These are phyloP conservation scores for Scarus forsteni DNA, from an alignment of 2,797 vertebrate species.

Conservation along the genomic window DNA sequence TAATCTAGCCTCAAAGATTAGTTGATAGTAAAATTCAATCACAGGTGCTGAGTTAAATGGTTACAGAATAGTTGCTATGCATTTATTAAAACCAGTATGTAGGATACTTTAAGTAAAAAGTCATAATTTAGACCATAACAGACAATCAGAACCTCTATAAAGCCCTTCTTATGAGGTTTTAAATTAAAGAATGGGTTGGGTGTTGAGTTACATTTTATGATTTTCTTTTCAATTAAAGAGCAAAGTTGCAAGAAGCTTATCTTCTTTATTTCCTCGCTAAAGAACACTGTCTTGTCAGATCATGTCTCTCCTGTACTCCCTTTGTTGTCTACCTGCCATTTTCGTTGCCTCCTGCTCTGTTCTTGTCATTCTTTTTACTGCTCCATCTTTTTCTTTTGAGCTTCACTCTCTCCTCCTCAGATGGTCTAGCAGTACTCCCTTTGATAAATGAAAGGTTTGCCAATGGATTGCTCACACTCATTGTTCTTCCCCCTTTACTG, in stretches of 20 bases:
- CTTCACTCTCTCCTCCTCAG: slow-evolving; percentile 40
- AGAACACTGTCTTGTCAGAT: slow-evolving; percentile 65
- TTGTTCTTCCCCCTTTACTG: slow-evolving; percentile 76
- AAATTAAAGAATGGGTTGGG: no score
- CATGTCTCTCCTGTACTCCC: slow-evolving; percentile 73
- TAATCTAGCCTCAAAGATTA: no score
- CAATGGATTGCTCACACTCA: slow-evolving; percentile 71
- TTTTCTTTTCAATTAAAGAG: slow-evolving; percentile 80
- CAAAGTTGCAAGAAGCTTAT: slow-evolving; percentile 73
- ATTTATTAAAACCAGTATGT: no score
- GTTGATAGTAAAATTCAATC: no score
- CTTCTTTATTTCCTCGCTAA: slow-evolving; percentile 70
- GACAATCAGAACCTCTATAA: no score
- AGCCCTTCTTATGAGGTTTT: no score
- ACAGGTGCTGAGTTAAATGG: no score
- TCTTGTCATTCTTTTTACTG: slow-evolving; percentile 64
- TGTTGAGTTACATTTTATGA: no score
- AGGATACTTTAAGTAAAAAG: no score
- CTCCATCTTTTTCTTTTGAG: slow-evolving; percentile 48
- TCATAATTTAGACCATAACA: no score
- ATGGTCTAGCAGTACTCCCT: slow-evolving; percentile 72
- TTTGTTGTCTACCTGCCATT: slow-evolving; percentile 79
- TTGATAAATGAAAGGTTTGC: slow-evolving; percentile 84
- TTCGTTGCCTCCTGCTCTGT: slow-evolving; percentile 69
- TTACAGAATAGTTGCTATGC: no score